Evolutionary conservation across 2,888 invertebrate genomes (phyloP).

Genomic region (Lasioglossum malachurum): DNA sequence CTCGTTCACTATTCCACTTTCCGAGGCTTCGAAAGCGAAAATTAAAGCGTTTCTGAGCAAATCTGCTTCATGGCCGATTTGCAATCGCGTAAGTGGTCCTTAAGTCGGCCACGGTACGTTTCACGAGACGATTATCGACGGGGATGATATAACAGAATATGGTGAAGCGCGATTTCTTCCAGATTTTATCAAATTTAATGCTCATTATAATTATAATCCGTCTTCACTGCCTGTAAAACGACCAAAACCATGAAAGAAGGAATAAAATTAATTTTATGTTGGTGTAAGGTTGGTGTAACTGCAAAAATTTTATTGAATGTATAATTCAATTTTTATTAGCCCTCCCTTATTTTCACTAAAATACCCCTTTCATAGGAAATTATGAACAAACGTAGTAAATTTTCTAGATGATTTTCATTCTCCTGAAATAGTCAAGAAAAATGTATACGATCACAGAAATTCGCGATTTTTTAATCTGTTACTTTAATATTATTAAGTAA

Average conservation of each 20-base stretch:
- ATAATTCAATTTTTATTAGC: too few species aligned
- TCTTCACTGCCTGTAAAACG: neutral
- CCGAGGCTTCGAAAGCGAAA: slow-evolving; percentile 54
- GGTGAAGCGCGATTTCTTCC: too few species aligned
- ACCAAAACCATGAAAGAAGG: neutral
- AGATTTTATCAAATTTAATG: neutral
- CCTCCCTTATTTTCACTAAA: too few species aligned
- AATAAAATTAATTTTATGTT: neutral
- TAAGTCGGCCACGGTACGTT: slow-evolving; percentile 31
- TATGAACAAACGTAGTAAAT: too few species aligned
- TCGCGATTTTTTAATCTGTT: neutral
- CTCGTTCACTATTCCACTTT: slow-evolving; percentile 35
- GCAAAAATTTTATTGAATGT: neutral
- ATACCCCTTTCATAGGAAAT: neutral
- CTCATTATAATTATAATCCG: neutral
- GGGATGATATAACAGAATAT: slow-evolving; percentile 45
- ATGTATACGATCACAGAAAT: neutral
- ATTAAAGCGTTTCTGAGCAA: slow-evolving; percentile 32
- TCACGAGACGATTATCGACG: slow-evolving; percentile 8
- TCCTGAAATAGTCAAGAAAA: neutral
- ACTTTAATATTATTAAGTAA: too few species aligned
- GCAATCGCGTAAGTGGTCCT: slow-evolving; percentile 44
- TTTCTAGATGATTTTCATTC: too few species aligned
- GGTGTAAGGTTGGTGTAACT: too few species aligned
- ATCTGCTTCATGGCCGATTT: slow-evolving; percentile 29